Percentiles rank a stretch among this genome's conserved stretches.
Conservation (phyloP, 2,888 invertebrate genomes). For the Peribatodes rhomboidaria region DNA sequence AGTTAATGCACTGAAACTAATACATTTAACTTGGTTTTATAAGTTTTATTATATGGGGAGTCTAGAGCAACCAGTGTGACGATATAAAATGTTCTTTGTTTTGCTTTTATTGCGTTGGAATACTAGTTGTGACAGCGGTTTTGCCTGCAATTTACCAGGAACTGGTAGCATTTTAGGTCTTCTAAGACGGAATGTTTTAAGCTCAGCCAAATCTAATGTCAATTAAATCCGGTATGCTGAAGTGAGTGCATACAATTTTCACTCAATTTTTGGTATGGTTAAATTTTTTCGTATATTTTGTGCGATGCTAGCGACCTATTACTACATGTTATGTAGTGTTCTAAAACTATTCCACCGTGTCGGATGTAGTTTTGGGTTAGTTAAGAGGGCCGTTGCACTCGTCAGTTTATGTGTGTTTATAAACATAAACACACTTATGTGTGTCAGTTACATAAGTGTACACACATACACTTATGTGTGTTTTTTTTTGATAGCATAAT, state of each 20-base stretch:
- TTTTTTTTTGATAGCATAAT: too few species aligned
- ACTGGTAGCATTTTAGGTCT: too few species aligned
- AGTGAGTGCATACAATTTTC: too few species aligned
- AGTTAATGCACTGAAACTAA: constrained; percentile 34
- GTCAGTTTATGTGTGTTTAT: not conserved
- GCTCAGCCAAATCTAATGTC: too few species aligned
- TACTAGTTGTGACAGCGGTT: not conserved
- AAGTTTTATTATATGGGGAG: constrained; percentile 12
- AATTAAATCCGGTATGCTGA: not conserved
- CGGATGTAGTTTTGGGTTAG: constrained; percentile 13
- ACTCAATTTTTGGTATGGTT: too few species aligned
- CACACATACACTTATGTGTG: too few species aligned
- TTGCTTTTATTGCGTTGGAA: constrained; percentile 29
- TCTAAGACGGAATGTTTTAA: too few species aligned
- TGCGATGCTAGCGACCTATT: not conserved
- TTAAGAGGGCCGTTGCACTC: constrained; percentile 12
- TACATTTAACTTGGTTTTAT: constrained; percentile 27
- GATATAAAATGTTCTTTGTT: constrained; percentile 28
- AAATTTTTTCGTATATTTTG: not conserved
- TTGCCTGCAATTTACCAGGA: too few species aligned
- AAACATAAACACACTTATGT: too few species aligned
- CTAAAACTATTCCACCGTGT: constrained; percentile 22
- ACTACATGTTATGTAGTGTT: not conserved
- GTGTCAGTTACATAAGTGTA: too few species aligned
- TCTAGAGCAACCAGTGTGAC: constrained; percentile 26